These are phyloP conservation scores for Acanthococcus lagerstroemiae DNA, from an alignment of 2,888 invertebrate genomes.

Conservation along the genomic window DNA sequence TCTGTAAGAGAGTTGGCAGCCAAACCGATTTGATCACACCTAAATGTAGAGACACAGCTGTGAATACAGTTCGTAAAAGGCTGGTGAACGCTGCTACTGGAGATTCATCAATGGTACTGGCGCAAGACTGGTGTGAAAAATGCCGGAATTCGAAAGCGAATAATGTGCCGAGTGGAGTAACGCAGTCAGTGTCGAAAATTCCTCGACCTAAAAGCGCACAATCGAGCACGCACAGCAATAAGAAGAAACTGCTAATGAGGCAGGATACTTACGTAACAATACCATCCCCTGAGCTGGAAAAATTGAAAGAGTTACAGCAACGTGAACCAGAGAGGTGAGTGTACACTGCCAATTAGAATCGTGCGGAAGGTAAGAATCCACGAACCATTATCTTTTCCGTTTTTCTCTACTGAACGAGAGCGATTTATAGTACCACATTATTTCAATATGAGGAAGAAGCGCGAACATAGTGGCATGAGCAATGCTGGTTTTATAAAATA, in stretches of 20 bases:
- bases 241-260: slow-evolving; percentile 40
- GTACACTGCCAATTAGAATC: too few relatives aligned
- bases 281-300: slow-evolving; percentile 1
- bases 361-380: too few relatives aligned
- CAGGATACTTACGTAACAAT: slow-evolving; percentile 41
- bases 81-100: slow-evolving; percentile 47
- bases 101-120: slow-evolving; percentile 40
- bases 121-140: slow-evolving; percentile 2
- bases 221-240: slow-evolving; percentile 20
- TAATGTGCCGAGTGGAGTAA: slow-evolving; percentile 29
- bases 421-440: too few relatives aligned
- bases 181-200: slow-evolving; percentile 38
- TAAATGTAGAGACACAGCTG: slow-evolving; percentile 34
- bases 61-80: slow-evolving; percentile 42
- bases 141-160: not conserved
- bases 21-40: slow-evolving; percentile 14
- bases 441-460: too few relatives aligned
- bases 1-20: slow-evolving; percentile 11
- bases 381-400: too few relatives aligned
- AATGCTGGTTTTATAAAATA: too few relatives aligned
- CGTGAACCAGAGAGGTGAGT: not conserved
- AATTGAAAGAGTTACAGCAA: not conserved
- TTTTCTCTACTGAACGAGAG: too few relatives aligned
- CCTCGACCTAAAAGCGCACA: slow-evolving; percentile 41
- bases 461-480: too few relatives aligned